A percentile compares a stretch with the other conserved stretches of the same genome.
These are phyloP conservation scores for Melikaiella ostensackeni DNA, from an alignment of 2,888 invertebrate genomes.

Conservation along the genomic window DNA sequence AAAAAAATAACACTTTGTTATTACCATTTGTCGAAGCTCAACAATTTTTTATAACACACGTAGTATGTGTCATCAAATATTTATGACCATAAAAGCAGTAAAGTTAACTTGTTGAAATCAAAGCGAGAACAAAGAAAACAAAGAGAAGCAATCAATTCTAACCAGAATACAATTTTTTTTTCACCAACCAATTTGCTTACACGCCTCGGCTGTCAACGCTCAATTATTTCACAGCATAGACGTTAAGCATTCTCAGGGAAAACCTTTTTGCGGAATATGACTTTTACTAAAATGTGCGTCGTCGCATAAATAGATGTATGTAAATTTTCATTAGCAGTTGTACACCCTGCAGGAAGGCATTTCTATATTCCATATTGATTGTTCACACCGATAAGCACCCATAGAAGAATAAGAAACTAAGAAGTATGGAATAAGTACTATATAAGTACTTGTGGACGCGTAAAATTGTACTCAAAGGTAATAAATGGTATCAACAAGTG, in stretches of 20 bases:
- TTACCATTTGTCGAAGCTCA: constrained; percentile 1
- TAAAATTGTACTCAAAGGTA: constrained; percentile 59
- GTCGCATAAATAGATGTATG: constrained; percentile 10
- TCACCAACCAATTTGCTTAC: constrained; percentile 9
- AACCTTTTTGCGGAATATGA: neutral
- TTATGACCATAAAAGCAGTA: neutral
- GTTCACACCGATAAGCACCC: constrained; percentile 28
- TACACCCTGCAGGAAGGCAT: neutral
- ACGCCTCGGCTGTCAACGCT: constrained; percentile 16
- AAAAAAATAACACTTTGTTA: neutral
- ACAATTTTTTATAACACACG: neutral
- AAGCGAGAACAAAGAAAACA: constrained; percentile 24
- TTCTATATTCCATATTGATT: neutral
- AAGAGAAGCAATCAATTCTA: constrained; percentile 22
- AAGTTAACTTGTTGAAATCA: constrained; percentile 2
- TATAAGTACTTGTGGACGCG: constrained; percentile 42
- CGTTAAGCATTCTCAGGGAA: constrained; percentile 1
- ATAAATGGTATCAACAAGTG: constrained; percentile 73
- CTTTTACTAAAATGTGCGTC: constrained; percentile 6
- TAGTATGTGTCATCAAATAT: constrained; percentile 2
- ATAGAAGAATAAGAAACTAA: constrained; percentile 47
- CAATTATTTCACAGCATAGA: neutral
- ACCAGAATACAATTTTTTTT: constrained; percentile 8
- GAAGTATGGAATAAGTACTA: constrained; percentile 15
- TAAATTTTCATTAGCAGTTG: constrained; percentile 25